Base-by-base conservation (phyloP, 2,113 vertebrate genomes). In the Nothobranchius furzeri region DNA sequence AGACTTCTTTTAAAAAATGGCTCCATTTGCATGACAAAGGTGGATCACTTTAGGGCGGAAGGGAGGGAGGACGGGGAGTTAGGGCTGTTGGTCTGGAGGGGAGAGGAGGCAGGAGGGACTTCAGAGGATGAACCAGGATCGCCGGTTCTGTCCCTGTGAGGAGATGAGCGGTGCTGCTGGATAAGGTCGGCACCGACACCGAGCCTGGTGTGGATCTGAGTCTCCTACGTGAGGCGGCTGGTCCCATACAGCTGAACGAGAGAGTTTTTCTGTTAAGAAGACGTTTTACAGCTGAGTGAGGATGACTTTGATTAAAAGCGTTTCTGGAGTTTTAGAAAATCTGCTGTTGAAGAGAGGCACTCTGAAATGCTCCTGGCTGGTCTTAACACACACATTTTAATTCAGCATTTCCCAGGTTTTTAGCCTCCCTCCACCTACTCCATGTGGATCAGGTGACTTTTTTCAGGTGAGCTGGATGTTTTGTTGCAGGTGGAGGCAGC, bases 21-120 rank as follows among this genome's bases (percentile, higher is more conserved):
- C 67, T 3, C 2, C 7, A 93, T 94, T 92, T 91, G 87, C 93
- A 94, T 93, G 78, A 94, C 91, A 94, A 93, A 91, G 70, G 77
- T 12, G 13, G 63, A 76, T 81, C 65, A 81, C 85, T 87, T 82
- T 58, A 79, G 74, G 69, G 40, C 30, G 60, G 59, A 57, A 76
- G 69, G 72, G 84, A 66, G 81, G 84, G 69, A 65, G 58, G 55
- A 57, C 55, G 56, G 13, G 9, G 70, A 61, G 53, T 53, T 59
- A 51, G 59, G 60, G 63, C 55, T 62, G 54, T 70, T 74, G 68
- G 55, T 74, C 76, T 76, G 74, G 54, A 57, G 68, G 59, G 67
- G 67, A 59, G 67, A 69, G 64, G 73, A 70, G 82, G 17, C 62
- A 78, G 62, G 55, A 69, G 49, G 63, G 43, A 25, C 36, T 68